Evolutionary conservation across 2,113 vertebrate genomes (phyloP).

Genomic region (Penelope pileata): DNA sequence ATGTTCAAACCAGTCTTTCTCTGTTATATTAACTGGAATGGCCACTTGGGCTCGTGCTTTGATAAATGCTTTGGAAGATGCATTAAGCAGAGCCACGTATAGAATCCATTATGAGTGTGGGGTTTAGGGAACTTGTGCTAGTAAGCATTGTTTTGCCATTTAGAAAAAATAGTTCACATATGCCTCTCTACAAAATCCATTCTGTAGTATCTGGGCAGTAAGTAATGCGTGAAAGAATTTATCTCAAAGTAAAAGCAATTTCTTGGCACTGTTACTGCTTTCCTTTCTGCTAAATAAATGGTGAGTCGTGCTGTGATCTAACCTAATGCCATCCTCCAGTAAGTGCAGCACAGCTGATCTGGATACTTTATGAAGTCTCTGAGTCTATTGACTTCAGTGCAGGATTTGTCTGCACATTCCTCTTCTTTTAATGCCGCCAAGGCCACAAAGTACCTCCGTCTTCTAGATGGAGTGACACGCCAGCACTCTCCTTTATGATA

Average conservation of each 20-base stretch:
- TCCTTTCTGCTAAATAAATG: background rate
- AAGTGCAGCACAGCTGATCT: background rate
- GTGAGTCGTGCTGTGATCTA: background rate
- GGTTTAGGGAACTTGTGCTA: background rate
- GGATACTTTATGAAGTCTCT: background rate
- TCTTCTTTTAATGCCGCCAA: fast-evolving
- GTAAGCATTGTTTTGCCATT: background rate
- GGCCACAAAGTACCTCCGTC: background rate
- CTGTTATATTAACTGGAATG: background rate
- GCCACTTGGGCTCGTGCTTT: background rate
- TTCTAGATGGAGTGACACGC: background rate
- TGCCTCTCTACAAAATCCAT: background rate
- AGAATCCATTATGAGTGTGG: background rate
- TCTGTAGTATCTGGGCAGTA: background rate
- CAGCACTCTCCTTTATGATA: too few species aligned
- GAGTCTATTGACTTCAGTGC: fast-evolving
- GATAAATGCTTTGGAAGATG: background rate
- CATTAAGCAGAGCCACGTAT: background rate
- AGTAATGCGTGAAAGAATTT: background rate
- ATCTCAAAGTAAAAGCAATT: background rate
- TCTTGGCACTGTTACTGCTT: background rate
- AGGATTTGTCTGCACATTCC: background rate
- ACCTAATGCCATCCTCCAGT: background rate
- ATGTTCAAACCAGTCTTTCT: background rate
- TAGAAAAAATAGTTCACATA: background rate